Evolutionary conservation across 2,888 invertebrate species (phyloP), one percentile per base, ranked within the genome.

Genomic region (Eristalinus aeneus): DNA sequence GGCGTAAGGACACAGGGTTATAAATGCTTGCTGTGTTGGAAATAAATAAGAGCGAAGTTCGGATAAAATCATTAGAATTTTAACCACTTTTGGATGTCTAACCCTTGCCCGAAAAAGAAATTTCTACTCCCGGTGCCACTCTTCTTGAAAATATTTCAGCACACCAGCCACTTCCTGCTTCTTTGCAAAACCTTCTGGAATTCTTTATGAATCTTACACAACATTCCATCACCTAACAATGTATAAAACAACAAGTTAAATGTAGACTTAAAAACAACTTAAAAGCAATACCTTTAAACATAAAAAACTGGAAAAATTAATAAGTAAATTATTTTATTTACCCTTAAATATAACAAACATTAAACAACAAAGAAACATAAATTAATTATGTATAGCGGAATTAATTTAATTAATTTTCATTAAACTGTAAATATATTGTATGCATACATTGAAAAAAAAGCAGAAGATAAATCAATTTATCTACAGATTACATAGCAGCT

Each of bases 401-500:
- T 71, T 71, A 20, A 2, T 11, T 60, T 31, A 46, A 39, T 46
- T 58, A 0, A 31, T 71, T 60, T 39, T 20, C 8, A n/a, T 60
- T n/a, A 10, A 34, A 27, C 60, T 71, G 71, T 71, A 60, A 3
- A 71, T 71, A 71, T 71, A 71, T 31, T n/a, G 46, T 46, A 46
- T 16, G 11, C 22, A 68, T 22, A 20, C 36, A 58, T 58, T n/a
- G 27, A 67, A 10, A 11, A 20, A 27, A 36, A 31, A 36, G 23
- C 27, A 27, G 20, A 5, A n/a, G 34, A 60, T 46, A 78, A 4
- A 73, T 54, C 46, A 73, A 71, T 60, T 67, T 34, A 46, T 46
- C 46, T 46, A 65, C 46, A 78, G 32, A 73, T 73, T 78, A 78
- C 34, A 72, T 73, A 79, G 78, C 78, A 79, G 78, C 78, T 79